Evolutionary conservation across 1,140 invertebrate genomes (phyloP).

Genomic region (Laodelphax striatellus): DNA sequence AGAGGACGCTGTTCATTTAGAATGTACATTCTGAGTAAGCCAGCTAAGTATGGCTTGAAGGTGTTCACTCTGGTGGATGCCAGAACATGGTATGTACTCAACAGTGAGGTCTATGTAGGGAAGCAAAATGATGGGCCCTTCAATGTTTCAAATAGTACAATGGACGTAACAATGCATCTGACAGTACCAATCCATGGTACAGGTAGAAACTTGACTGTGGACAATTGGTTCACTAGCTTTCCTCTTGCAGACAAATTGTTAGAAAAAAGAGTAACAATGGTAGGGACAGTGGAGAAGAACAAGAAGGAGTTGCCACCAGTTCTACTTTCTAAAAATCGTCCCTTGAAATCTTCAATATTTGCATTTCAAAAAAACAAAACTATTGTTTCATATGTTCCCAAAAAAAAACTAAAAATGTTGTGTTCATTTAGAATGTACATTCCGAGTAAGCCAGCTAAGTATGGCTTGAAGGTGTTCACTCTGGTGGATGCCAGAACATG

Average conservation of each 20-base stretch:
- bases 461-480: conserved; percentile 32
- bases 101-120: conserved; percentile 25
- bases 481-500: conserved; percentile 23
- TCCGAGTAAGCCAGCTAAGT: conserved; percentile 30
- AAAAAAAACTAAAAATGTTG: no score
- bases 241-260: conserved; percentile 11
- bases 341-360: conserved; percentile 5
- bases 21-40: conserved; percentile 31
- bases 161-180: conserved; percentile 18
- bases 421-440: conserved; percentile 31
- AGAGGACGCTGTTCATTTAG: conserved; percentile 29
- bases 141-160: conserved; percentile 24
- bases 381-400: conserved; percentile 17
- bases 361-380: conserved; percentile 15
- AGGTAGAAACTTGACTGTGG: conserved; percentile 26
- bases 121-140: conserved; percentile 22
- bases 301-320: conserved; percentile 19
- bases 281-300: conserved; percentile 25
- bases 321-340: conserved; percentile 8
- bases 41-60: conserved; percentile 34
- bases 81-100: conserved; percentile 24
- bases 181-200: conserved; percentile 22
- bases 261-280: conserved; percentile 20
- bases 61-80: conserved; percentile 24
- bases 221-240: conserved; percentile 28